These are phyloP conservation scores for Theocolax elegans DNA, from an alignment of 1,140 invertebrate genomes.

Conservation along the genomic window DNA sequence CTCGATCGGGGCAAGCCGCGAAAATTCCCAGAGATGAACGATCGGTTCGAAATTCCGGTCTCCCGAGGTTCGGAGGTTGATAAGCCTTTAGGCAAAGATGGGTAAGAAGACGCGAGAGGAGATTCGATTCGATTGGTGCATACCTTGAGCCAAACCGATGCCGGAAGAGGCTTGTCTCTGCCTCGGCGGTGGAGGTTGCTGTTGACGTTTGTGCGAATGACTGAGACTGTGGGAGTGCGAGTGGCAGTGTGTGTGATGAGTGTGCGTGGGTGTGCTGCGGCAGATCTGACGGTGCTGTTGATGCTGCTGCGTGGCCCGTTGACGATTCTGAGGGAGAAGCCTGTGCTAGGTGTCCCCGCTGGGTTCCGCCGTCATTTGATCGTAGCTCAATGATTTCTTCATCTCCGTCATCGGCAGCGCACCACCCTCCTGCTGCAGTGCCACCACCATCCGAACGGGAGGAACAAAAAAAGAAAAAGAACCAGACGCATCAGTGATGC, in stretches of 20 bases:
- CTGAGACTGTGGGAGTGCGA: conserved; percentile 64
- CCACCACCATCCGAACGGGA: no score
- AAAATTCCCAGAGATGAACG: no score
- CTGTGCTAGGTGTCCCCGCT: conserved; percentile 66
- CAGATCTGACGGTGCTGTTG: conserved; percentile 55
- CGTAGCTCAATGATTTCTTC: conserved; percentile 72
- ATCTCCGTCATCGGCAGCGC: conserved; percentile 72
- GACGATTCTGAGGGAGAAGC: conserved; percentile 59
- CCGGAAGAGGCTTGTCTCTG: conserved; percentile 64
- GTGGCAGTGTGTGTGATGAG: conserved; percentile 65
- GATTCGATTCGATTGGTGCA: no score
- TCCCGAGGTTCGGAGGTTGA: no score
- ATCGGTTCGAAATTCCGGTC: no score
- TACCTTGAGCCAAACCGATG: conserved; percentile 66
- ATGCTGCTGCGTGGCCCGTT: conserved; percentile 62
- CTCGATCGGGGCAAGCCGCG: no score
- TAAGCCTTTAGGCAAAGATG: no score
- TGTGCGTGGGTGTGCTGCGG: conserved; percentile 63
- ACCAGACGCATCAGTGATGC: no score
- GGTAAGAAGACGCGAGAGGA: no score
- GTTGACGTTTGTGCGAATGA: conserved; percentile 65
- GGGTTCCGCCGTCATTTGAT: conserved; percentile 62
- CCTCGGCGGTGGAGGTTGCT: conserved; percentile 53
- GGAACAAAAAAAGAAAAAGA: no score
- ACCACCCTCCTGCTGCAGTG: conserved; percentile 70